Percentiles rank a stretch among this genome's conserved stretches.
phyloP scores from a whole-genome alignment of 2,888 invertebrate species.

The Abscondita cerata region DNA sequence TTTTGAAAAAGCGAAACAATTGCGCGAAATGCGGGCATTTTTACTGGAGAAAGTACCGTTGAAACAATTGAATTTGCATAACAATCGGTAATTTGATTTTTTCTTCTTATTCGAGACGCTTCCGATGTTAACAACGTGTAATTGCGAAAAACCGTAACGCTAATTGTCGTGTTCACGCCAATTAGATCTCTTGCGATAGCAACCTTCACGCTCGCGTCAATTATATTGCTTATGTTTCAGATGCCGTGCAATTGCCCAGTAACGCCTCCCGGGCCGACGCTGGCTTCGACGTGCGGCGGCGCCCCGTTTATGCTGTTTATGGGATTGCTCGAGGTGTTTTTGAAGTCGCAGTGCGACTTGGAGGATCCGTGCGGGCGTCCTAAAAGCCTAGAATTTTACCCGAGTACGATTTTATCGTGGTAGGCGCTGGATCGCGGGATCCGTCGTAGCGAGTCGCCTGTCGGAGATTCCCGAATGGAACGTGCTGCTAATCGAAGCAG shows the following conservation, averaged over 20 bases:
- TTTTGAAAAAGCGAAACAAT: no score
- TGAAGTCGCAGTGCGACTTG: slow-evolving; percentile 84
- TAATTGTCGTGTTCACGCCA: no score
- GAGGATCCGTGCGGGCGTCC: slow-evolving; percentile 86
- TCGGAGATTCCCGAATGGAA: slow-evolving; percentile 82
- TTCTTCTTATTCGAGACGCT: no score
- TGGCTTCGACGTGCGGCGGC: slow-evolving; percentile 85
- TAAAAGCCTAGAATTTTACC: slow-evolving; percentile 63
- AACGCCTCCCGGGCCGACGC: slow-evolving; percentile 80
- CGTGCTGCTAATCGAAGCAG: slow-evolving; percentile 82
- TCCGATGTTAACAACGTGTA: no score
- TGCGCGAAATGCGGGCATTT: no score
- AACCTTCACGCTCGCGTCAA: no score
- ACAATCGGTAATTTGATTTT: no score
- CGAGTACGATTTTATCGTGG: slow-evolving; percentile 83
- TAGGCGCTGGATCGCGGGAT: slow-evolving; percentile 86
- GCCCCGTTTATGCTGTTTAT: slow-evolving; percentile 88
- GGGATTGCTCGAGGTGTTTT: slow-evolving; percentile 86
- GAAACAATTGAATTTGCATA: no score
- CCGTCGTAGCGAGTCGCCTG: slow-evolving; percentile 83
- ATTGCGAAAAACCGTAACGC: no score
- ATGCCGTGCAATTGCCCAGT: slow-evolving; percentile 81
- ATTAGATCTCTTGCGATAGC: no score
- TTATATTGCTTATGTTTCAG: no score
- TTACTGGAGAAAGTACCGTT: no score